A percentile compares a stretch with the other conserved stretches of the same genome.
Evolutionary conservation across 2,888 invertebrate genomes (phyloP).

Genomic region (Diachrysia chrysitis): DNA sequence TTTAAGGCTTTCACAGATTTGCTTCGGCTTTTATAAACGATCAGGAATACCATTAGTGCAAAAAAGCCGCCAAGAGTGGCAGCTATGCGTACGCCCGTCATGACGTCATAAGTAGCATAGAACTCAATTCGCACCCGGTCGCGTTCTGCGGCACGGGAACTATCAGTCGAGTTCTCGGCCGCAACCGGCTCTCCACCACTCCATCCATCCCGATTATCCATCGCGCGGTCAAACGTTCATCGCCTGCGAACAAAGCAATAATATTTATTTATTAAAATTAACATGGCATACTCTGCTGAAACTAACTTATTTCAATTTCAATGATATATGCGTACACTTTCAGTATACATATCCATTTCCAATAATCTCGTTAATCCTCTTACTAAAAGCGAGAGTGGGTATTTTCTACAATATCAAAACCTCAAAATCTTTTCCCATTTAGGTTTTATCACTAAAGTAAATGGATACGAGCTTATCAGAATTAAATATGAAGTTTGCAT

Average conservation of each 20-base stretch:
- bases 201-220: constrained; percentile 86
- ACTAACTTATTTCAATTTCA: constrained; percentile 23
- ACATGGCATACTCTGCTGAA: constrained; percentile 20
- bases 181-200: constrained; percentile 75
- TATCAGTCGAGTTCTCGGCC: constrained; percentile 79
- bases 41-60: constrained; percentile 96
- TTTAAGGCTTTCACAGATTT: constrained; percentile 93
- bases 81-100: constrained; percentile 97
- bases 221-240: constrained; percentile 86
- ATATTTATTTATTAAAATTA: constrained; percentile 15
- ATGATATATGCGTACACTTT: constrained; percentile 14
- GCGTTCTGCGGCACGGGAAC: constrained; percentile 87
- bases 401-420: constrained; percentile 14
- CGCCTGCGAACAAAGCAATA: constrained; percentile 77
- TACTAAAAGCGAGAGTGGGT: background rate
- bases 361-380: constrained; percentile 21
- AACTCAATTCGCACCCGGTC: constrained; percentile 94
- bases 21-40: constrained; percentile 96
- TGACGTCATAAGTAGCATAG: constrained; percentile 97
- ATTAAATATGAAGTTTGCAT: background rate
- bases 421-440: constrained; percentile 3
- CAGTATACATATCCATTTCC: background rate
- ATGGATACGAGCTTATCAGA: constrained; percentile 1
- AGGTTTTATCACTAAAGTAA: background rate
- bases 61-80: constrained; percentile 97